A percentile compares a stretch with the other conserved stretches of the same genome.
These are phyloP conservation scores for Brotula barbata DNA, from an alignment of 2,797 vertebrate genomes.

Conservation along the genomic window DNA sequence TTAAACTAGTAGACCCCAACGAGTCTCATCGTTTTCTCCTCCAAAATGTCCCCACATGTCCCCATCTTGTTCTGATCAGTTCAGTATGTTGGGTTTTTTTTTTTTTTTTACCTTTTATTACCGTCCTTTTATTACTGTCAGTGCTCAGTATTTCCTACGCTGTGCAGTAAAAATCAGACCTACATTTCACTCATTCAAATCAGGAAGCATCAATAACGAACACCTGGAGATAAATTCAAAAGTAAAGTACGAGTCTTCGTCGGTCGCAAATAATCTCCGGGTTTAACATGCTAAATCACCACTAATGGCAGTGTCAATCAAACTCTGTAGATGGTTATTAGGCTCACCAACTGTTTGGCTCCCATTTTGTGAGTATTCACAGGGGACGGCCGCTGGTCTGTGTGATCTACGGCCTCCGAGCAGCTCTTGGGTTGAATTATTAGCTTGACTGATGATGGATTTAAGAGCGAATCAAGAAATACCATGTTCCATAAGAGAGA, in stretches of 20 bases:
- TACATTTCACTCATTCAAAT: too few species aligned
- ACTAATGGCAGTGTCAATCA: conserved; percentile 56
- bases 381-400: conserved; percentile 43
- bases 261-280: conserved; percentile 49
- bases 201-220: too few species aligned
- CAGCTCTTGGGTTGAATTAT: conserved; percentile 58
- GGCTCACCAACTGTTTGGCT: conserved; percentile 61
- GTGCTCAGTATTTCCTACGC: too few species aligned
- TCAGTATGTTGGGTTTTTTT: too few species aligned
- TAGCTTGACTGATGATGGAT: conserved; percentile 68
- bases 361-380: conserved; percentile 60
- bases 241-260: conserved; percentile 27
- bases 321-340: conserved; percentile 56
- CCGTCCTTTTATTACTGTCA: too few species aligned
- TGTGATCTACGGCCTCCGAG: conserved; percentile 62
- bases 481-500: conserved; percentile 65
- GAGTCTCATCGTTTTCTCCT: too few species aligned
- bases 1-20: too few species aligned
- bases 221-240: too few species aligned
- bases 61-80: too few species aligned
- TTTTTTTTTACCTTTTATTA: too few species aligned
- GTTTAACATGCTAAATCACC: conserved; percentile 46
- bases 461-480: conserved; percentile 71
- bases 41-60: too few species aligned
- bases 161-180: too few species aligned